These are phyloP conservation scores for Corynorhinus townsendii DNA, from an alignment of 2,113 vertebrate species.

Conservation along the genomic window DNA sequence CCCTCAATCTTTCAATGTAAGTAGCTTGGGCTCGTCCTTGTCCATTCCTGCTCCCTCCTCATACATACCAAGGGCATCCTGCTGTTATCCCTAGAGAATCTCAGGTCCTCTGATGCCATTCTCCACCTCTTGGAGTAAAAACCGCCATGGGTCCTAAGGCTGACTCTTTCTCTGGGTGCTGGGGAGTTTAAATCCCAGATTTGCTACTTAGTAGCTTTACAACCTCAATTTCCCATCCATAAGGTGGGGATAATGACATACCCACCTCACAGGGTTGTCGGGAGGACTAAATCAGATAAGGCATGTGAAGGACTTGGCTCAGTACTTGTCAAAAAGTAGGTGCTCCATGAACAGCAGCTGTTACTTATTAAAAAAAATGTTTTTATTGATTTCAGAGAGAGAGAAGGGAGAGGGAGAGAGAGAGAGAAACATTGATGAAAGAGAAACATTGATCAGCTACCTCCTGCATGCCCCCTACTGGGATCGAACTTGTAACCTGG, in stretches of 20 bases:
- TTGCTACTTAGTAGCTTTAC: not conserved
- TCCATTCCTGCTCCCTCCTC: not conserved
- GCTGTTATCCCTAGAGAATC: not conserved
- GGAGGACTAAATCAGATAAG: not conserved
- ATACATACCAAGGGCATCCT: not conserved
- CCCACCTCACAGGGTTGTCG: not conserved
- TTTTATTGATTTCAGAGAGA: too few relatives aligned
- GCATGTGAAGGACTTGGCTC: not conserved
- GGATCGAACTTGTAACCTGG: too few relatives aligned
- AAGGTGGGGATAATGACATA: not conserved
- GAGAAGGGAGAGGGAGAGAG: too few relatives aligned
- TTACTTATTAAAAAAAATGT: not conserved
- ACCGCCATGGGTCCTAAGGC: fast-evolving
- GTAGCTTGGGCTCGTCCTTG: not conserved
- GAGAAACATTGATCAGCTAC: too few relatives aligned
- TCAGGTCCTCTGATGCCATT: not conserved
- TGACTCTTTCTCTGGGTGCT: not conserved
- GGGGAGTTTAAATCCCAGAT: not conserved
- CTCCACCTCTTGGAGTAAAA: not conserved
- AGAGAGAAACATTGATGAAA: too few relatives aligned
- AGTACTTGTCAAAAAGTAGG: not conserved
- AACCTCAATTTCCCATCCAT: not conserved
- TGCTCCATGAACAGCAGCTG: not conserved
- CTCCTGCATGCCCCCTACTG: too few relatives aligned
- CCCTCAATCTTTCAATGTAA: not conserved